These are phyloP conservation scores for Temnothorax ravouxi DNA, from an alignment of 2,888 invertebrate genomes.

Conservation along the genomic window DNA sequence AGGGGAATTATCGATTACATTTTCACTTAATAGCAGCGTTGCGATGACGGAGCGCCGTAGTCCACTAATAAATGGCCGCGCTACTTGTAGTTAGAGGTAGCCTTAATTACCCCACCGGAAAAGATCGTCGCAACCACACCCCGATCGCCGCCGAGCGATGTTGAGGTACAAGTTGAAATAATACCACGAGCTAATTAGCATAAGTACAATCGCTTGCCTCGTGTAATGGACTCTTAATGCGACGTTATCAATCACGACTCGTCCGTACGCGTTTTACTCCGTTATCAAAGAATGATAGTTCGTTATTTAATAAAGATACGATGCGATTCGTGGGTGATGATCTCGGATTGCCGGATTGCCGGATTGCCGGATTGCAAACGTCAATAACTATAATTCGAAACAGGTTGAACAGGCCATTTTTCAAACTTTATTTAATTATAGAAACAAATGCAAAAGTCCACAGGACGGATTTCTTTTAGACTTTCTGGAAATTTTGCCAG, in stretches of 20 bases:
- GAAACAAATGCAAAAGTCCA: background rate
- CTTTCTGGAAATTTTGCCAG: too few species aligned
- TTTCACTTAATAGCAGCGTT: slow-evolving; percentile 45
- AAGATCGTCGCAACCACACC: slow-evolving; percentile 34
- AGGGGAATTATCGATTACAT: slow-evolving; percentile 31
- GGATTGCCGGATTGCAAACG: too few species aligned
- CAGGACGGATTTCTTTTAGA: background rate
- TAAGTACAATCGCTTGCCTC: slow-evolving; percentile 33
- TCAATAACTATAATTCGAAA: background rate
- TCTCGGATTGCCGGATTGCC: too few species aligned
- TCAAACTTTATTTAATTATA: background rate
- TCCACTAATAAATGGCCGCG: slow-evolving; percentile 39
- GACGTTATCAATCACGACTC: slow-evolving; percentile 45
- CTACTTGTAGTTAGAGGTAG: slow-evolving; percentile 33
- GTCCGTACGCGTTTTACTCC: background rate
- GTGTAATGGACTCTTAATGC: slow-evolving; percentile 24
- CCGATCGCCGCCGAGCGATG: slow-evolving; percentile 4
- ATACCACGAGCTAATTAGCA: slow-evolving; percentile 48
- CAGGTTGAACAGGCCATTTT: background rate
- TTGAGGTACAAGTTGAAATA: slow-evolving; percentile 4
- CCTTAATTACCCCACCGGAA: slow-evolving; percentile 25
- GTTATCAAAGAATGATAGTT: background rate
- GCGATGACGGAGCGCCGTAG: slow-evolving; percentile 26
- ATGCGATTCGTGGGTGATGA: background rate
- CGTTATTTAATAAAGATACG: background rate